Percentiles rank a stretch among this genome's conserved stretches.
phyloP scores from a whole-genome alignment of 2,888 invertebrate genomes.

The Acleris literana region DNA sequence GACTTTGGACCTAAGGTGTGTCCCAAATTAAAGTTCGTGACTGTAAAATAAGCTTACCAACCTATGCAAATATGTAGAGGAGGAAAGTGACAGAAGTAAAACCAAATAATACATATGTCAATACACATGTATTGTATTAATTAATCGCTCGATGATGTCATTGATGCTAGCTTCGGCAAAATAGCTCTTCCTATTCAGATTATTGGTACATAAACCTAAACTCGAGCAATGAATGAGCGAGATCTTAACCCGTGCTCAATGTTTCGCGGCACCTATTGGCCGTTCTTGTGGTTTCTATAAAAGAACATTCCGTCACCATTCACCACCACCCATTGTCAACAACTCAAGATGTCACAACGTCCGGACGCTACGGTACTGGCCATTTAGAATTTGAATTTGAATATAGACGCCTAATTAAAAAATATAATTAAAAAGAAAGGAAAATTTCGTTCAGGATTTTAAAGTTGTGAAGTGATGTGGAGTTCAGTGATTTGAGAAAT shows the following conservation, averaged over 20 bases:
- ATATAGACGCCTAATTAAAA: conserved; percentile 1
- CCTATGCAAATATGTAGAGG: too few relatives aligned
- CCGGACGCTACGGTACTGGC: conserved; percentile 62
- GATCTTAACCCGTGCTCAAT: conserved; percentile 40
- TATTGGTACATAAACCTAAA: too few relatives aligned
- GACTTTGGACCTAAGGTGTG: too few relatives aligned
- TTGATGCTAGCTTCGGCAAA: too few relatives aligned
- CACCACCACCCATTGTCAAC: conserved; percentile 61
- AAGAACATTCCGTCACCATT: conserved; percentile 60
- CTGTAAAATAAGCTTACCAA: too few relatives aligned
- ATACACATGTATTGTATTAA: too few relatives aligned
- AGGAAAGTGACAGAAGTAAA: too few relatives aligned
- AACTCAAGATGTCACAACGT: conserved; percentile 75
- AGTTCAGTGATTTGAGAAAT: conserved; percentile 15
- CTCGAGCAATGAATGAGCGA: background rate
- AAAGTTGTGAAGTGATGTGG: conserved; percentile 14
- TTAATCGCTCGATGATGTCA: too few relatives aligned
- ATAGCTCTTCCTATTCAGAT: too few relatives aligned
- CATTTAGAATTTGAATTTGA: conserved; percentile 25
- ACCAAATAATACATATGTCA: too few relatives aligned
- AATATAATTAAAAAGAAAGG: background rate
- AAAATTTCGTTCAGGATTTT: background rate
- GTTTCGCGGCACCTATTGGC: conserved; percentile 55
- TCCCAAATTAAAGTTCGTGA: too few relatives aligned
- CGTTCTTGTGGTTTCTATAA: conserved; percentile 67